Evolutionary conservation across 2,113 vertebrate species (phyloP), one percentile per base, ranked within the genome.

Genomic region (Pantherophis guttatus): DNA sequence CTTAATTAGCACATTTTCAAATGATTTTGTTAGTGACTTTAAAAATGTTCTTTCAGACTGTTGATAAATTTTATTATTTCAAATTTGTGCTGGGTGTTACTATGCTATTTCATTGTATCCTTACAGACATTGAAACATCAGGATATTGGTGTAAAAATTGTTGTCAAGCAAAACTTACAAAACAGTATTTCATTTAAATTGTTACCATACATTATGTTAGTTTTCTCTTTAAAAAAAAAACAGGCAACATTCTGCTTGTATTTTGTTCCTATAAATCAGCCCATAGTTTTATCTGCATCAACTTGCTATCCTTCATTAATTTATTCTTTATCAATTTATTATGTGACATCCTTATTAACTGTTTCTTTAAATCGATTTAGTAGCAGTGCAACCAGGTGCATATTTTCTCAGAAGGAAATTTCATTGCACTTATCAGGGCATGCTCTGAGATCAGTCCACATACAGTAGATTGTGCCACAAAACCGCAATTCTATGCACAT

Each of bases 1-100:
- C 95, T 94, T 97, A 97, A 98, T 98, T 98, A 98, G 96, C 94
- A 98, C 94, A 94, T 96, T 88, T 97, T 97, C 92, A 95, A 90
- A 70, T 24, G 24, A 95, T 97, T 97, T 98, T 95, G 13, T 96
- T 95, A 95, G 95, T 97, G 94, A 96, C 94, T 96, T 92, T 95
- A 97, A 94, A 59, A 96, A 96, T 94, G 93, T 70, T 70, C 33
- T 97, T 97, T 96, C 97, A 97, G 96, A 94, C 58, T 95, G 92
- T 29, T 97, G 96, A 96, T 95, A 94, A 95, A 65, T 95, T 96
- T 96, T 96, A 94, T 86, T 57, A 12, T 97, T 98, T 95, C 89
- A 85, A 90, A 21, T 92, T 26, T 70, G 57, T 95, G 54, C 55
- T 96, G 91, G 44, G 13, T 53, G 93, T 93, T 93, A 87, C 92